These are phyloP conservation scores for Melipona beecheii DNA, from an alignment of 2,888 invertebrate genomes.

Conservation along the genomic window DNA sequence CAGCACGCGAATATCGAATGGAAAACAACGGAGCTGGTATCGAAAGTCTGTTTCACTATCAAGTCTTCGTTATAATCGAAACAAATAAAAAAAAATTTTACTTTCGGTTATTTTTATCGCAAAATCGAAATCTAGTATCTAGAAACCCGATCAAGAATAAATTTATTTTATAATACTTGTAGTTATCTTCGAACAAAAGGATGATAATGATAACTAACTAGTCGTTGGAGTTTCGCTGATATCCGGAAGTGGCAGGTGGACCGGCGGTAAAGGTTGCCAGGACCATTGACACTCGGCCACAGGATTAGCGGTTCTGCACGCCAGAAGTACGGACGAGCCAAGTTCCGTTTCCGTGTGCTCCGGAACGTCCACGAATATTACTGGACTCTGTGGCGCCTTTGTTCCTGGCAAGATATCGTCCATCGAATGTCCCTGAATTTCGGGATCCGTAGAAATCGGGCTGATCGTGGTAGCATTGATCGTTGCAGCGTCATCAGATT, in stretches of 20 bases:
- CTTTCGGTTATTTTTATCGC: background rate
- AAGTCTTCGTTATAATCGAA: background rate
- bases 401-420: slow-evolving; percentile 76
- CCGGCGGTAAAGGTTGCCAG: slow-evolving; percentile 80
- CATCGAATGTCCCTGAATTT: slow-evolving; percentile 74
- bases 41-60: background rate
- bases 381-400: slow-evolving; percentile 64
- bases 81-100: background rate
- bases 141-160: background rate
- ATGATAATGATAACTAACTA: slow-evolving; percentile 46
- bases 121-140: background rate
- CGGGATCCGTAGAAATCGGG: slow-evolving; percentile 47
- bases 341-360: slow-evolving; percentile 77
- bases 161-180: background rate
- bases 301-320: slow-evolving; percentile 78
- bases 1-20: slow-evolving; percentile 9
- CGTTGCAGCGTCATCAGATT: slow-evolving; percentile 47
- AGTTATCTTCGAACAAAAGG: no score
- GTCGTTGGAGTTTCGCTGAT: slow-evolving; percentile 70
- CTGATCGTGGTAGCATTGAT: slow-evolving; percentile 51
- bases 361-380: slow-evolving; percentile 78
- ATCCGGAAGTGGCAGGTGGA: slow-evolving; percentile 79
- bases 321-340: slow-evolving; percentile 78
- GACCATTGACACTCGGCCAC: slow-evolving; percentile 82
- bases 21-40: slow-evolving; percentile 7